These are phyloP conservation scores for Acinonyx jubatus DNA, from an alignment of 2,113 vertebrate species.

Conservation along the genomic window DNA sequence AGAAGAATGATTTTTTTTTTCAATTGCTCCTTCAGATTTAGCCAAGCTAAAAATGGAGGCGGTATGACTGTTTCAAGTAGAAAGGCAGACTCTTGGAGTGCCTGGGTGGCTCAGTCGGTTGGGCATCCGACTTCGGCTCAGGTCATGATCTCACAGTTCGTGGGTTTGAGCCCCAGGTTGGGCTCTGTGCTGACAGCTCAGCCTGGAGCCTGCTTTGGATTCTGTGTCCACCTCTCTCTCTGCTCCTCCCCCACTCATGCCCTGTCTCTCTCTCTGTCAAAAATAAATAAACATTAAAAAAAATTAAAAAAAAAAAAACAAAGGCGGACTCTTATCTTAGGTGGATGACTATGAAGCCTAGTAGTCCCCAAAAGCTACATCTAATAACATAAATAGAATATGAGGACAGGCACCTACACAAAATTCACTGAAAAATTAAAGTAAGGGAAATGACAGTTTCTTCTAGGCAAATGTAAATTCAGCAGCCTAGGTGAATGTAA, in stretches of 20 bases:
- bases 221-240: too few species aligned
- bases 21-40: slow-evolving; percentile 14
- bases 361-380: not conserved
- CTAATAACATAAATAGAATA: not conserved
- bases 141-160: too few species aligned
- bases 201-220: too few species aligned
- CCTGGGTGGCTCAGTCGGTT: too few species aligned
- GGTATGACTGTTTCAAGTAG: not conserved
- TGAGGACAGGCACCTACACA: not conserved
- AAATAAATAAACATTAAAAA: too few species aligned
- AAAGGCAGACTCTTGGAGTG: not conserved
- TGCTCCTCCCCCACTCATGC: too few species aligned
- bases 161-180: too few species aligned
- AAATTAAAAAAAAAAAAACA: too few species aligned
- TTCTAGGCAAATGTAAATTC: slow-evolving; percentile 24
- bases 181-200: too few species aligned
- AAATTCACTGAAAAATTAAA: not conserved
- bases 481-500: not conserved
- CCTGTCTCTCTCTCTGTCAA: too few species aligned
- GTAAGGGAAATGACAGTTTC: not conserved
- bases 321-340: not conserved
- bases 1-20: slow-evolving; percentile 35
- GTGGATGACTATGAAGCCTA: not conserved
- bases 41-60: not conserved
- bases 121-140: too few species aligned